phyloP scores from a whole-genome alignment of 2,113 vertebrate genomes.

The Leuciscus idus region DNA sequence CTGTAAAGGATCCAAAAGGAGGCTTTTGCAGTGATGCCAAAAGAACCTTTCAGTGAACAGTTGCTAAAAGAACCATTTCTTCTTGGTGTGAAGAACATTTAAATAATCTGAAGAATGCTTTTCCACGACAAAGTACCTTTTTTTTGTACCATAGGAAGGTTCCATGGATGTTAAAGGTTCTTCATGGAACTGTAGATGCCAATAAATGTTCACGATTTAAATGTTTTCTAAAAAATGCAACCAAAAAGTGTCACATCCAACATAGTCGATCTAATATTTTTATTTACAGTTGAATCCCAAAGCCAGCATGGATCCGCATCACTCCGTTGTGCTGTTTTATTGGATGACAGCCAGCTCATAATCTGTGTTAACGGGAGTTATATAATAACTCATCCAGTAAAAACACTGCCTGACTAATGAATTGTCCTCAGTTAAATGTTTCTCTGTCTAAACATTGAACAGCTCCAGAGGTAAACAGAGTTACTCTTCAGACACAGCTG shows the following conservation, averaged over 20 bases:
- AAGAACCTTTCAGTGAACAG: too few relatives aligned
- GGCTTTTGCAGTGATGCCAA: too few relatives aligned
- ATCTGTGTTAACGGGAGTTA: slow-evolving; percentile 31
- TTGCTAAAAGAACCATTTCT: too few relatives aligned
- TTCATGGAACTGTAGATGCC: too few relatives aligned
- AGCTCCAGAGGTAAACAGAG: slow-evolving; percentile 19
- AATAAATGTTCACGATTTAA: too few relatives aligned
- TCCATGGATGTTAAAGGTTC: too few relatives aligned
- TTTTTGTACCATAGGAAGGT: too few relatives aligned
- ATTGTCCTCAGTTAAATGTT: slow-evolving; percentile 27
- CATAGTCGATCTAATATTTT: neutral
- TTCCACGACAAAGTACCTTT: too few relatives aligned
- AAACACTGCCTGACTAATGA: slow-evolving; percentile 36
- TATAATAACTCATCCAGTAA: slow-evolving; percentile 20
- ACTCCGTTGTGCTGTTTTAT: neutral
- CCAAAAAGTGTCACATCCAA: neutral
- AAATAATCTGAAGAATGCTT: too few relatives aligned
- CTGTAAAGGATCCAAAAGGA: too few relatives aligned
- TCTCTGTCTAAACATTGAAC: slow-evolving; percentile 31
- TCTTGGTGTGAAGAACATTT: too few relatives aligned
- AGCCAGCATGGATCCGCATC: neutral
- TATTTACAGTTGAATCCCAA: neutral
- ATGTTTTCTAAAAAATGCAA: too few relatives aligned
- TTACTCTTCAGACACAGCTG: slow-evolving; percentile 26
- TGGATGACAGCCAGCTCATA: slow-evolving; percentile 32